Evolutionary conservation across 2,797 vertebrate genomes (phyloP).

Genomic region (Lagodon rhomboides): DNA sequence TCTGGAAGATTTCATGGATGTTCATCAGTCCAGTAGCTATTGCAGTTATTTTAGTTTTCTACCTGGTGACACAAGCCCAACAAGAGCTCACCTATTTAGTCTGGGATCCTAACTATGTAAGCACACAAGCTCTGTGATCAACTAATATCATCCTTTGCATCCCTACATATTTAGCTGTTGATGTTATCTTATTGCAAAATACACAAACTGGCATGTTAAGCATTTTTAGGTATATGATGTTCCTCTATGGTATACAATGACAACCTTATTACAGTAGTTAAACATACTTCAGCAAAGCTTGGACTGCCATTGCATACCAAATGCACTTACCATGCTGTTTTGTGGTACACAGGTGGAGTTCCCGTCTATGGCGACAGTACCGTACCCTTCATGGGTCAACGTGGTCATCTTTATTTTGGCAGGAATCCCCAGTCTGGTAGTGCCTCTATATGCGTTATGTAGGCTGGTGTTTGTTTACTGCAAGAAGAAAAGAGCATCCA

Average conservation of each 20-base stretch:
- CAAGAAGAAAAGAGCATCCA: conserved; percentile 46
- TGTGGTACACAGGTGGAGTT: conserved; percentile 75
- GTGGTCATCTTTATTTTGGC: conserved; percentile 88
- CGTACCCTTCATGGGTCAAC: conserved; percentile 88
- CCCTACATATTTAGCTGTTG: no score
- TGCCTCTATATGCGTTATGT: conserved; percentile 86
- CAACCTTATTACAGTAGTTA: neutral
- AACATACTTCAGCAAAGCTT: neutral
- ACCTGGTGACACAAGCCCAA: conserved; percentile 87
- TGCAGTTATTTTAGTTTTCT: conserved; percentile 91
- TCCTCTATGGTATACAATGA: neutral
- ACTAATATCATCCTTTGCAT: neutral
- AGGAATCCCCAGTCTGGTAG: conserved; percentile 87
- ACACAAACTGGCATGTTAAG: no score
- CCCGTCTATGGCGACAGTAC: conserved; percentile 63
- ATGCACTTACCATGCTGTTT: conserved; percentile 73
- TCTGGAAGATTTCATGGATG: conserved; percentile 93
- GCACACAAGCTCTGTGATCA: neutral
- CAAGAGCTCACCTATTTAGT: conserved; percentile 82
- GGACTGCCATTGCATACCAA: neutral
- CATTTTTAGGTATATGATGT: neutral
- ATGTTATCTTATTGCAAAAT: neutral
- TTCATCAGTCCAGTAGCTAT: conserved; percentile 90
- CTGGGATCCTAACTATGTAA: conserved; percentile 85
- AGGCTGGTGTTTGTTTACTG: conserved; percentile 77